phyloP scores from a whole-genome alignment of 30 jellyfish, hydroid and myxozoan species.

The Chironex yamaguchii region DNA sequence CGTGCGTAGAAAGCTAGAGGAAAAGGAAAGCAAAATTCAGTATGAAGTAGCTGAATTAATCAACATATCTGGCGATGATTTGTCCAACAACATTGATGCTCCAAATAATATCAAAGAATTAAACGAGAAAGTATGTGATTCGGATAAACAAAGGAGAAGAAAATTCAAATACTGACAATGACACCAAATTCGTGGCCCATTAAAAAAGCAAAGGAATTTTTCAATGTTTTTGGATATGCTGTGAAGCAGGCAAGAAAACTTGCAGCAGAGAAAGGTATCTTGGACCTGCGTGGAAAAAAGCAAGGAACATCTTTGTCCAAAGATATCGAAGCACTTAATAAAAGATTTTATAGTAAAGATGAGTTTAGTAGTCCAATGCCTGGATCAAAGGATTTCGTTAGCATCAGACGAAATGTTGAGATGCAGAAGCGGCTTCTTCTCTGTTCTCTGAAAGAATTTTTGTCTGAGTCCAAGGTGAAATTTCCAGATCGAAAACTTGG shows the following conservation, averaged over 20 bases:
- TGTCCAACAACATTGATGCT: too few relatives aligned
- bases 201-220: background rate
- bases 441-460: background rate
- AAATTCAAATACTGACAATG: background rate
- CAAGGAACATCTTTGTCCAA: background rate
- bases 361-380: background rate
- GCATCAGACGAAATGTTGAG: background rate
- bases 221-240: background rate
- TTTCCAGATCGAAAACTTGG: background rate
- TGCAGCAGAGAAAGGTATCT: background rate
- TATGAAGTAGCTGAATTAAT: conserved; percentile 27
- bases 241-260: background rate
- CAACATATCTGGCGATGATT: conserved; percentile 42
- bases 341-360: background rate
- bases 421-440: background rate
- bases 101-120: too few relatives aligned
- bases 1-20: conserved; percentile 14
- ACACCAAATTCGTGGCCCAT: background rate
- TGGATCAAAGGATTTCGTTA: background rate
- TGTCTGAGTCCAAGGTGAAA: background rate
- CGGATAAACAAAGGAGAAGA: background rate
- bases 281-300: background rate
- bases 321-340: background rate
- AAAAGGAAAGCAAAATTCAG: background rate
- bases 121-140: too few relatives aligned